Evolutionary conservation across 1,140 invertebrate genomes (phyloP), one percentile per base, ranked within the genome.

Genomic region (Brachionus sp.): DNA sequence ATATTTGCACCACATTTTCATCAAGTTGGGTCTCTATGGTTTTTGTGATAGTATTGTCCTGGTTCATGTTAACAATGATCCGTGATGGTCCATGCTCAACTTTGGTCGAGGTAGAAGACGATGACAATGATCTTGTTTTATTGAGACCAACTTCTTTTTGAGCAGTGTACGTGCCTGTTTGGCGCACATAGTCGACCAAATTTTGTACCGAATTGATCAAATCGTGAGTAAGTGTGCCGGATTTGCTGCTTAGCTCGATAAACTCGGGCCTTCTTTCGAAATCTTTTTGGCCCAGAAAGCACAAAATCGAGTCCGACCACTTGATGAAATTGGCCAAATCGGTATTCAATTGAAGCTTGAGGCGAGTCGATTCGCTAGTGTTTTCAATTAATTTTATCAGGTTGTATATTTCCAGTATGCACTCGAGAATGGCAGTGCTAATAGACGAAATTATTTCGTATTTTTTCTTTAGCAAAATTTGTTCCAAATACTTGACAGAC

Each of bases 311-410:
- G 50, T 80, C 77, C 35, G 77, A 57, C 77, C 77, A 80, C 33
- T 66, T 57, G 33, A 80, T 80, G 25, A 80, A 66, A n/a, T 80
- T 66, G 6, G 77, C 77, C 77, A 80, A 35, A n/a, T n/a, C 44
- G 10, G 70, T 75, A 19, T 75, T 75, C 7, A 75, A 19, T 10
- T 75, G 3, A 0, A 46, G 23, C 10, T 75, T 75, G 3, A 75
- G 42, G 7, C 42, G n/a, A 6, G 37, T 75, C 19, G 42, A 75
- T 5, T 75, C 70, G 19, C 4, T 23, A 3, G 1, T 75, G 25
- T 50, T 75, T 29, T 75, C 37, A n/a, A 46, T 50, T 39, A 46
- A 12, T 13, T 75, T 75, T 12, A 75, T 75, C 44, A 46, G 25
- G n/a, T 75, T 75, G 70, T 75, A 75, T 25, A 75, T 46, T 16